These are phyloP conservation scores for Melinopterus prodromus DNA, from an alignment of 2,888 invertebrate species.

Conservation along the genomic window DNA sequence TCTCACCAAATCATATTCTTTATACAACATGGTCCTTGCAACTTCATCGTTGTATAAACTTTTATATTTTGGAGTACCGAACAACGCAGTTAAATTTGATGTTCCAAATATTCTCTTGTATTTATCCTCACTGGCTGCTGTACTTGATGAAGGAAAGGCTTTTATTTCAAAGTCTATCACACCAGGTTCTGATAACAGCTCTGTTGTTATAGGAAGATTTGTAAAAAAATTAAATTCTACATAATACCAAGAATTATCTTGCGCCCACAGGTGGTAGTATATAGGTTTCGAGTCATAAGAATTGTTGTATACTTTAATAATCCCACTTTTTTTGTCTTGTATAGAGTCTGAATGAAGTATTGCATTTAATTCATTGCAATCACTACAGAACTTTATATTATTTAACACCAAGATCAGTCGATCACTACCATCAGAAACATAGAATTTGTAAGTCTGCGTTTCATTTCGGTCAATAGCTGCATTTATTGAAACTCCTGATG, in stretches of 20 bases:
- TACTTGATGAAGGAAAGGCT: conserved; percentile 33
- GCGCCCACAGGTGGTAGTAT: conserved; percentile 58
- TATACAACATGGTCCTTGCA: conserved; percentile 46
- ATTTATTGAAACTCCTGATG: conserved; percentile 42
- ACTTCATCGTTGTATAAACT: conserved; percentile 27
- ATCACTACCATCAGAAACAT: conserved; percentile 49
- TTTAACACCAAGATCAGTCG: conserved; percentile 49
- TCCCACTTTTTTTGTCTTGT: conserved; percentile 58
- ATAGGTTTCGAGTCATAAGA: conserved; percentile 26
- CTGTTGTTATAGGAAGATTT: conserved; percentile 16
- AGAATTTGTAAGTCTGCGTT: conserved; percentile 53
- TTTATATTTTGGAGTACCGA: conserved; percentile 16
- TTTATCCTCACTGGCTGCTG: not conserved
- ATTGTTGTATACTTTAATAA: conserved; percentile 30
- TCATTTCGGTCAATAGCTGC: conserved; percentile 38
- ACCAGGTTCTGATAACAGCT: conserved; percentile 20
- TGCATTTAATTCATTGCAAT: conserved; percentile 52
- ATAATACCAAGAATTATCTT: conserved; percentile 70
- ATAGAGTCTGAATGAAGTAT: conserved; percentile 63
- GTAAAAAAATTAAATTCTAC: conserved; percentile 57
- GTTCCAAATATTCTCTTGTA: not conserved
- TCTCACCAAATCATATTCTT: conserved; percentile 59
- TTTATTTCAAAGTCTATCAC: conserved; percentile 38
- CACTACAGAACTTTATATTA: conserved; percentile 46
- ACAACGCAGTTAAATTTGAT: conserved; percentile 22